phyloP scores from a whole-genome alignment of 2,113 vertebrate genomes.

The Oncorhynchus mykiss region DNA sequence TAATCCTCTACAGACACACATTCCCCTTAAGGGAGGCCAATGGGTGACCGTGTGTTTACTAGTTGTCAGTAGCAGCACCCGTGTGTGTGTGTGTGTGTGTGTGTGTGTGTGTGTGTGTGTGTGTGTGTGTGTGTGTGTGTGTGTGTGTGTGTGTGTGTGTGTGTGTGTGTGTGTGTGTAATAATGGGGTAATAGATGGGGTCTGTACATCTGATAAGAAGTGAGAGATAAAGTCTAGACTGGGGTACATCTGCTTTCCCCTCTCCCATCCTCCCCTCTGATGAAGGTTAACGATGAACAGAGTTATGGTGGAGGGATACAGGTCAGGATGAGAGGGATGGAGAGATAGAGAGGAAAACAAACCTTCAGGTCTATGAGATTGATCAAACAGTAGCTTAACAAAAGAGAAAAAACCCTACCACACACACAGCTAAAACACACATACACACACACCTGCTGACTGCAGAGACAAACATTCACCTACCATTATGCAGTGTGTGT shows the following conservation, averaged over 20 bases:
- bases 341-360: constrained; percentile 17
- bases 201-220: too few species aligned
- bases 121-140: too few species aligned
- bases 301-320: background rate
- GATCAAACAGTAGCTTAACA: constrained; percentile 50
- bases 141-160: too few species aligned
- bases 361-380: constrained; percentile 19
- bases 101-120: background rate
- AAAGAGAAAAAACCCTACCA: too few species aligned
- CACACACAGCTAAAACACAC: constrained; percentile 21
- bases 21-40: constrained; percentile 5
- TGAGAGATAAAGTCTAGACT: background rate
- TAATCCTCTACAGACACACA: constrained; percentile 28
- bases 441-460: constrained; percentile 22
- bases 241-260: too few species aligned
- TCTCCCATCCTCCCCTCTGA: too few species aligned
- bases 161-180: background rate
- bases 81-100: background rate
- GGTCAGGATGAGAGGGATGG: background rate
- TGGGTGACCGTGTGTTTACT: background rate
- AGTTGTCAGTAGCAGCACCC: background rate
- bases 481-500: background rate
- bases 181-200: background rate
- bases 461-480: background rate
- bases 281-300: background rate